Evolutionary conservation across 2,797 vertebrate species (phyloP).

Genomic region (Lithobates sylvaticus): DNA sequence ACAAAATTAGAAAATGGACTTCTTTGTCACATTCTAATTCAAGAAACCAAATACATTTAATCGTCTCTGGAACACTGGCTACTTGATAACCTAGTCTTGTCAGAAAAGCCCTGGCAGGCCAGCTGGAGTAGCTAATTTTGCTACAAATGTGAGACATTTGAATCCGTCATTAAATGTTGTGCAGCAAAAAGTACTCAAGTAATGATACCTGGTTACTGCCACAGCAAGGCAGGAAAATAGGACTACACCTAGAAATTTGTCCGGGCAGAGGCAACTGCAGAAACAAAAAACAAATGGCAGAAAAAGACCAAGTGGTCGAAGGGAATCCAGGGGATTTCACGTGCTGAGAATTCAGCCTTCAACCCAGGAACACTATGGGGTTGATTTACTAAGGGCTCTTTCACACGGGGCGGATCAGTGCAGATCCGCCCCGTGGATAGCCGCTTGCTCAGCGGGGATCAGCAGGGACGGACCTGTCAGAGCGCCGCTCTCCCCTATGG

Average conservation of each 20-base stretch:
- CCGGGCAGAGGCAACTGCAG: too few relatives aligned
- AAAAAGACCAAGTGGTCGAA: too few relatives aligned
- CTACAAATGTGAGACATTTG: slow-evolving; percentile 10
- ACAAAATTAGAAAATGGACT: slow-evolving; percentile 48
- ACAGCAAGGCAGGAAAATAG: not conserved
- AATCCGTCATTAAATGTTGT: not conserved
- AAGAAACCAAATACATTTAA: slow-evolving; percentile 55
- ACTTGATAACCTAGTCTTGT: slow-evolving; percentile 39
- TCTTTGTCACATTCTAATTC: slow-evolving; percentile 45
- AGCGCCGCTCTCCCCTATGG: too few relatives aligned
- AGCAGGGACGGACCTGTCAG: too few relatives aligned
- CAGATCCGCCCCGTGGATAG: too few relatives aligned
- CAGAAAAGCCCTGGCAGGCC: slow-evolving; percentile 39
- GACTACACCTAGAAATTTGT: not conserved
- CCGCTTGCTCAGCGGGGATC: too few relatives aligned
- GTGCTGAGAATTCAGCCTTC: too few relatives aligned
- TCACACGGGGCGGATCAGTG: too few relatives aligned
- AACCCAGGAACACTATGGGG: too few relatives aligned
- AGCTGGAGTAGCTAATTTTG: slow-evolving; percentile 17
- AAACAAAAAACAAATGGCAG: too few relatives aligned
- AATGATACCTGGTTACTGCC: not conserved
- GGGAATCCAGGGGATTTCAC: too few relatives aligned
- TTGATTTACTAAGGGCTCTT: too few relatives aligned
- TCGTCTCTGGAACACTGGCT: slow-evolving; percentile 44
- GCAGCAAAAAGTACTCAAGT: not conserved